Evolutionary conservation across 2,797 vertebrate genomes (phyloP), one percentile per base, ranked within the genome.

Genomic region (Chromobotia macracanthus): DNA sequence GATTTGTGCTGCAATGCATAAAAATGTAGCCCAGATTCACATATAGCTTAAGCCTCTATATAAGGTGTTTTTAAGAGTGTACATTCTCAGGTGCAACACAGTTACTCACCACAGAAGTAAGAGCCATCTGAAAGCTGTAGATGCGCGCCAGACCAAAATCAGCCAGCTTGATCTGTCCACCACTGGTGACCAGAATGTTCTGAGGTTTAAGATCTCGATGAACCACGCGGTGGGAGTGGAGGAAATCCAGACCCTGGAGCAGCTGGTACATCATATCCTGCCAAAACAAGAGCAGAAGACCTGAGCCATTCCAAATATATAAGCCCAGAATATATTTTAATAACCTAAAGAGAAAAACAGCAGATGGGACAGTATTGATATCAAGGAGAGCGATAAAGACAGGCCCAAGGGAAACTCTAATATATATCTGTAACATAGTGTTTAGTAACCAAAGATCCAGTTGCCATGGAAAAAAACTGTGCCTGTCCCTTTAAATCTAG

Each of bases 61-160:
- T n/a, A 21, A 19, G 51, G n/a, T 19, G 51, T 55, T 56, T 23
- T 9, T 11, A n/a, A 10, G 2, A 16, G 10, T 56, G 8, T 19
- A 28, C 5, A 46, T 31, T 56, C 3, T 56, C 21, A 56, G 55
- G 51, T 8, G 18, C 56, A 63, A 38, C 21, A 21, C 55, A 0
- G 25, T 61, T 31, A 94, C 97, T 96, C 87, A 99, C 97, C 95
- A 99, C 97, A 71, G 97, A 99, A 82, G 97, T 99, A 83, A 99
- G 96, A 64, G 97, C 97, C 97, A 99, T 99, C 91, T 99, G 97
- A 91, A 99, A 99, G 91, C 97, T 99, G 93, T 99, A 99, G 93
- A 99, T 99, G 82, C 97, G 94, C 21, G 97, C 97, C 50, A 99
- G 94, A 79, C 97, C 97, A 7, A 99, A 99, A 90, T 99, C 97